phyloP scores from a whole-genome alignment of 2,888 invertebrate genomes.

The Polydrusus cervinus region DNA sequence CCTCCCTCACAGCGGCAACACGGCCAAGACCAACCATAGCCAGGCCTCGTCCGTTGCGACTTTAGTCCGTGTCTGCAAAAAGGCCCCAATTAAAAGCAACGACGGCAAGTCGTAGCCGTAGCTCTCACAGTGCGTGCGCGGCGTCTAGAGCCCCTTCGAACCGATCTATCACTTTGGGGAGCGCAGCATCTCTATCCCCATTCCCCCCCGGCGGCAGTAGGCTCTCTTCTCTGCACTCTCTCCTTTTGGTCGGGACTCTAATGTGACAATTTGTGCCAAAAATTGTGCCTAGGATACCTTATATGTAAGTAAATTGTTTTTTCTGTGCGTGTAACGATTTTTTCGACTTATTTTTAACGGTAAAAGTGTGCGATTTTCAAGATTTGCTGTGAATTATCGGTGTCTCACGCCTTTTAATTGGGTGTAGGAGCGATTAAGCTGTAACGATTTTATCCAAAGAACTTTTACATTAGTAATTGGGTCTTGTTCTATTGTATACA shows the following conservation, averaged over 20 bases:
- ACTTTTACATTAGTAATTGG: neutral
- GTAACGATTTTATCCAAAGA: slow-evolving; percentile 4
- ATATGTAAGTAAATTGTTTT: slow-evolving; percentile 31
- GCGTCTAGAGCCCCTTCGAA: slow-evolving; percentile 70
- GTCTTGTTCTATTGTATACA: too few relatives aligned
- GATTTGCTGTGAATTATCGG: too few relatives aligned
- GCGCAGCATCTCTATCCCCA: slow-evolving; percentile 65
- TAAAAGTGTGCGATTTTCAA: too few relatives aligned
- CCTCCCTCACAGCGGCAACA: slow-evolving; percentile 50
- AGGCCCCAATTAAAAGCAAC: slow-evolving; percentile 71
- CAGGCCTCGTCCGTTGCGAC: slow-evolving; percentile 31
- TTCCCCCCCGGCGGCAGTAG: slow-evolving; percentile 51
- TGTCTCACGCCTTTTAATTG: neutral
- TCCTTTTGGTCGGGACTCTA: slow-evolving; percentile 43
- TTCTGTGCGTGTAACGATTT: neutral
- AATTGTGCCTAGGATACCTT: slow-evolving; percentile 49
- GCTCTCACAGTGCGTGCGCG: slow-evolving; percentile 69
- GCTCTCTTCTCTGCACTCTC: slow-evolving; percentile 53
- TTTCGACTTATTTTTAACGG: too few relatives aligned
- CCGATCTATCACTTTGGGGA: slow-evolving; percentile 70
- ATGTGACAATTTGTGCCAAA: slow-evolving; percentile 53
- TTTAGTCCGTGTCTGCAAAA: slow-evolving; percentile 66
- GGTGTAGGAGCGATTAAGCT: neutral
- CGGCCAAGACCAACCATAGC: slow-evolving; percentile 32
- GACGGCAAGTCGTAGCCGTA: slow-evolving; percentile 66